phyloP scores from a whole-genome alignment of 2,888 invertebrate species.

The Athalia cordata region DNA sequence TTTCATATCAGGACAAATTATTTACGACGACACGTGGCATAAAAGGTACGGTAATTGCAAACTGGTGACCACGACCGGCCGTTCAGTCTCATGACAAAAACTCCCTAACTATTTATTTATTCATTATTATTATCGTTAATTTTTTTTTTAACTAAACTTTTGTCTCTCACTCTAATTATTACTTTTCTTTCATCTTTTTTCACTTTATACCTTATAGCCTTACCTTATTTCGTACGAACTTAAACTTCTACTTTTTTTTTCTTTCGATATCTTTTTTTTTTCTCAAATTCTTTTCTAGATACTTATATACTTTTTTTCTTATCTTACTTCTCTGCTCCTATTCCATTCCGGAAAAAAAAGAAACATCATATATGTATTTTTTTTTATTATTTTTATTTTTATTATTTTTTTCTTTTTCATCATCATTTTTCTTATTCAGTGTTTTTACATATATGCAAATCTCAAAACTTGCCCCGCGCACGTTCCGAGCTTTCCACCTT shows the following conservation, averaged over 20 bases:
- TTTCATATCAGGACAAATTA: conserved; percentile 27
- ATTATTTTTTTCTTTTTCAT: conserved; percentile 32
- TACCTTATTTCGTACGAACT: neutral
- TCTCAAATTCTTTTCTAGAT: neutral
- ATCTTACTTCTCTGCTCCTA: conserved; percentile 44
- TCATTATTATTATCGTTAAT: conserved; percentile 42
- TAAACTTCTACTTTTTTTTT: conserved; percentile 46
- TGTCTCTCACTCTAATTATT: neutral
- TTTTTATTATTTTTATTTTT: conserved; percentile 37
- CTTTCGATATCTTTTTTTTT: conserved; percentile 31
- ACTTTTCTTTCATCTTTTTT: neutral
- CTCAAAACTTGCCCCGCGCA: conserved; percentile 14
- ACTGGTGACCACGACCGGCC: conserved; percentile 68
- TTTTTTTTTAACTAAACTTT: conserved; percentile 38
- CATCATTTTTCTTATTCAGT: neutral
- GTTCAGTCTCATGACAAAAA: conserved; percentile 71
- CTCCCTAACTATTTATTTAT: conserved; percentile 55
- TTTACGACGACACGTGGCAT: conserved; percentile 58
- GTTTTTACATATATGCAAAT: neutral
- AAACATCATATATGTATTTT: neutral
- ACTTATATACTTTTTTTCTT: conserved; percentile 5
- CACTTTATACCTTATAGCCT: conserved; percentile 13
- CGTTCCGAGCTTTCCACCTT: conserved; percentile 45
- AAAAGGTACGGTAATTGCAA: conserved; percentile 66
- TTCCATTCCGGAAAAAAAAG: conserved; percentile 13